Evolutionary conservation across 2,113 vertebrate species (phyloP).

Genomic region (Neopipo cinnamomea): DNA sequence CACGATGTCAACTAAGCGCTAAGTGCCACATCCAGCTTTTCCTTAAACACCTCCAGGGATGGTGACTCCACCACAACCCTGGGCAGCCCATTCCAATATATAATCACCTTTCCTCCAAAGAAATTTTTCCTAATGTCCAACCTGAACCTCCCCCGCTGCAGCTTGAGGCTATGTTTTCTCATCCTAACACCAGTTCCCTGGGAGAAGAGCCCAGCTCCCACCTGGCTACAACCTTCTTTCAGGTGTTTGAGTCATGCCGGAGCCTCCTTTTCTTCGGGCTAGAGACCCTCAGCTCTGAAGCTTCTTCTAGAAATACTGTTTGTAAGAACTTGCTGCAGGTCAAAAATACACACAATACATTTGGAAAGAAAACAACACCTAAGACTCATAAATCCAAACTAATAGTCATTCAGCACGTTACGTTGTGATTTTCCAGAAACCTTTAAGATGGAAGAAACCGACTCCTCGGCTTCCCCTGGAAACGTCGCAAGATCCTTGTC

Average conservation of each 20-base stretch:
- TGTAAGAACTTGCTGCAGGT: neutral
- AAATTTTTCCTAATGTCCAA: neutral
- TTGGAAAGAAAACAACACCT: rapidly evolving
- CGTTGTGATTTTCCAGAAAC: neutral
- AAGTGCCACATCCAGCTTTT: neutral
- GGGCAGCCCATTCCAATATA: neutral
- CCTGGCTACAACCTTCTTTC: neutral
- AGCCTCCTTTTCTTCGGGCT: neutral
- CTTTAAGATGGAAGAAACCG: rapidly evolving
- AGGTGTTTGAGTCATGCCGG: neutral
- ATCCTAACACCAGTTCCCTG: neutral
- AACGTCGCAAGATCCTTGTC: neutral
- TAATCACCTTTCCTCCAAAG: neutral
- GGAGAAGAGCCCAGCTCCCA: neutral
- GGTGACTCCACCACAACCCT: neutral
- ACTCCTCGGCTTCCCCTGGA: neutral
- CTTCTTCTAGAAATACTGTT: neutral
- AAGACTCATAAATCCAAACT: neutral
- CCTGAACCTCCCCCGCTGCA: neutral
- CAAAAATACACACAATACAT: rapidly evolving
- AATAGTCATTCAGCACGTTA: too few relatives aligned
- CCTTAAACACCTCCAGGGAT: neutral
- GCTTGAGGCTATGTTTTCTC: neutral
- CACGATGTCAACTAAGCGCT: neutral
- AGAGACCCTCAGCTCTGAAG: neutral